Evolutionary conservation across 2,113 vertebrate genomes (phyloP).

Genomic region (Clarias batrachus): DNA sequence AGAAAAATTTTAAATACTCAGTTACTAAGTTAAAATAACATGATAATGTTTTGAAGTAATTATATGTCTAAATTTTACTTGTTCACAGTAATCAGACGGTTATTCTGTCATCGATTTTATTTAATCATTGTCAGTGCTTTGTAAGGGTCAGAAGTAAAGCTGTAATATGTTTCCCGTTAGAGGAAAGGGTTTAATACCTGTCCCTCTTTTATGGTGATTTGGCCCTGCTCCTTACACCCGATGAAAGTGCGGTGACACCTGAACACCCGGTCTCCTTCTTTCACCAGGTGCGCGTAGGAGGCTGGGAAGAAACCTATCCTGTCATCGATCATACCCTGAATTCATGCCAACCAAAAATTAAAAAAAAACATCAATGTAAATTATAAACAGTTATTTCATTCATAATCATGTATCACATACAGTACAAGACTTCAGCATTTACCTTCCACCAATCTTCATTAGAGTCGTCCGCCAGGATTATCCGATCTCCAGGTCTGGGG

Average conservation of each 20-base stretch:
- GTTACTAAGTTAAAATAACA: too few relatives aligned
- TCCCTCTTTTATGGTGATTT: conserved; percentile 93
- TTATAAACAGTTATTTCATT: too few relatives aligned
- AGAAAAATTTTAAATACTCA: too few relatives aligned
- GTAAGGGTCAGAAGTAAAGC: neutral
- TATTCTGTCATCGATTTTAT: neutral
- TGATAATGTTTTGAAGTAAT: too few relatives aligned
- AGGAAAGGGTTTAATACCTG: conserved; percentile 72
- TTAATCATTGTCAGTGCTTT: neutral
- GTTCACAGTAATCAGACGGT: too few relatives aligned
- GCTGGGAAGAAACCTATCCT: conserved; percentile 91
- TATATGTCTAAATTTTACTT: too few relatives aligned
- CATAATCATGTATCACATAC: neutral
- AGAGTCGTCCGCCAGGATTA: conserved; percentile 88
- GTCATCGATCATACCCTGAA: conserved; percentile 89
- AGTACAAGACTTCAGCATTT: neutral
- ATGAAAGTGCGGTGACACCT: conserved; percentile 87
- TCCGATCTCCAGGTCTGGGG: conserved; percentile 89
- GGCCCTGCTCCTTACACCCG: conserved; percentile 92
- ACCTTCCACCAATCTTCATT: conserved; percentile 99
- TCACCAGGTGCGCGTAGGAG: conserved; percentile 87
- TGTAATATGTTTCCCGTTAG: neutral
- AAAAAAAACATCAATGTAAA: neutral
- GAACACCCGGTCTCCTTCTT: conserved; percentile 83
- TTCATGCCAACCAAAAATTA: too few relatives aligned